Base-by-base conservation (phyloP, 2,113 vertebrate genomes). In the Polypterus bichir region DNA sequence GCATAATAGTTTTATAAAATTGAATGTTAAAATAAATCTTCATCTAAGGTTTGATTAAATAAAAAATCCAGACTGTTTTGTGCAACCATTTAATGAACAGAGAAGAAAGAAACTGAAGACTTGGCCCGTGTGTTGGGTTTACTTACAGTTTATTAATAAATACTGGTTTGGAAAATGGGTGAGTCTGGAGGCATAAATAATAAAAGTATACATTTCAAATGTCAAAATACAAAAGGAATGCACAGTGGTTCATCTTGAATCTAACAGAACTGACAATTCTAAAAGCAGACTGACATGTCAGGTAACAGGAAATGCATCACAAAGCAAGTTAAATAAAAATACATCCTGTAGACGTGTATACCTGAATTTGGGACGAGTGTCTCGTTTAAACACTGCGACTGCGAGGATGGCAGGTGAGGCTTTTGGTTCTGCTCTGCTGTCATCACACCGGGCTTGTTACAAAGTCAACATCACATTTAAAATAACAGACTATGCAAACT, bases 61-160 rank as follows among this genome's bases (percentile, higher is more conserved):
- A 80, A 80, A 77, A 70, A 71, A 60, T 73, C 64, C 57, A 55
- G 62, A 69, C 63, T 64, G 69, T 66, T 1, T 4, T 77, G 62
- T 68, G 70, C 63, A 71, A 75, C 66, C 73, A 73, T 77, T 67
- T 69, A 69, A 44, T 44, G 73, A 77, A 80, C 62, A 78, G 79
- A 80, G 73, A 55, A 70, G 72, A 71, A 62, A 69, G 76, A 77
- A 68, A 65, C 68, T 59, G 58, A 49, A 61, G 57, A 44, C 49
- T 63, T 59, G 51, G 47, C 68, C 71, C 70, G 74, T 62, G 72
- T 53, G 69, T 68, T 69, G 68, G 7, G 45, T 67, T 59, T 67
- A 64, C 64, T 63, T 48, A 67, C 47, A 61, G 49, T 60, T 55
- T 60, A 67, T 67, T 63, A 63, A 54, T 27, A 27, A 27, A 27